Evolutionary conservation across 2,888 invertebrate species (phyloP).

Genomic region (Ceramica pisi): DNA sequence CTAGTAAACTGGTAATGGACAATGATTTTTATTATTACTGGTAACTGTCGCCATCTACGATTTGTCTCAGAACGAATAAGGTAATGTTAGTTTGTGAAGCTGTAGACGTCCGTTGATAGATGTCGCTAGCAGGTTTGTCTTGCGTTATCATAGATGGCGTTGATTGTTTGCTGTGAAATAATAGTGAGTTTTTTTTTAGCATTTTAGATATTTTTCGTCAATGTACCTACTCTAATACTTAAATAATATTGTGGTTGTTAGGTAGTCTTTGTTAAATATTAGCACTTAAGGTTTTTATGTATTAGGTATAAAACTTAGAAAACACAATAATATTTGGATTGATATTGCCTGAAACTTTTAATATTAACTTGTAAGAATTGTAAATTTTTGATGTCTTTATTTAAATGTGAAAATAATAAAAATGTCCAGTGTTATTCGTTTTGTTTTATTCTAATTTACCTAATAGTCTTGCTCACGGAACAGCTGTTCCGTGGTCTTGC

Average conservation of each 20-base stretch:
- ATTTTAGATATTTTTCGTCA: background rate
- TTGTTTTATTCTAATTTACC: background rate
- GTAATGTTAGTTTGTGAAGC: background rate
- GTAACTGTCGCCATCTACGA: constrained; percentile 37
- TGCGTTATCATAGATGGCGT: constrained; percentile 34
- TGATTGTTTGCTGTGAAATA: background rate
- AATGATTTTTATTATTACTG: background rate
- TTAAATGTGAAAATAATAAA: background rate
- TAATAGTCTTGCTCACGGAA: too few species aligned
- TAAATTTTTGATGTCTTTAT: background rate
- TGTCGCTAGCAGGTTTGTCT: constrained; percentile 37
- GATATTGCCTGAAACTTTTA: background rate
- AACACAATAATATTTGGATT: background rate
- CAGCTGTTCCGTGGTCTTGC: too few species aligned
- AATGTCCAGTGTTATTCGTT: background rate
- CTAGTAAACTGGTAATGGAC: background rate
- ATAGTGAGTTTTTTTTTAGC: background rate
- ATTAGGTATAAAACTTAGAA: background rate
- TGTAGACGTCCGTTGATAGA: constrained; percentile 26
- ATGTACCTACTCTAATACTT: background rate
- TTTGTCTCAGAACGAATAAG: background rate
- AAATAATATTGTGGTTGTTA: background rate
- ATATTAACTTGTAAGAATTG: background rate
- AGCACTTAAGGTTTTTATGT: background rate
- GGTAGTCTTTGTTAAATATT: background rate